Evolutionary conservation across 1,140 invertebrate species (phyloP), one percentile per base, ranked within the genome.

Genomic region (Drosophila simulans): DNA sequence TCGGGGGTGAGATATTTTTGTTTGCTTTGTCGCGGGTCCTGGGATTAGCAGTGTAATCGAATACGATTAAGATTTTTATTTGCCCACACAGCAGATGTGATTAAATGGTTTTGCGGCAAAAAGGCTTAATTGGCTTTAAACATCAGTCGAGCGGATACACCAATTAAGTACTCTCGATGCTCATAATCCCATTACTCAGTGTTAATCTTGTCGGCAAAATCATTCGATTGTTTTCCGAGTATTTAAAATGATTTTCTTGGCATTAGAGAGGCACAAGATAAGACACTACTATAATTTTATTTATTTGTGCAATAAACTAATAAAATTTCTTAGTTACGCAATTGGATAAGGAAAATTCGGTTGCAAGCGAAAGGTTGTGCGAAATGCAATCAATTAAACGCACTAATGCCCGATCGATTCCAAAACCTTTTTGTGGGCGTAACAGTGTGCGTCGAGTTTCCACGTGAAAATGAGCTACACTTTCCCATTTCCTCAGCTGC

Each of bases 321-420:
- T 12, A 39, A 39, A 63, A 65, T 79, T 82, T 86, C 70, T 82
- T 86, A 82, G 79, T 88, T 63, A 76, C 83, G 79, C 77, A 83
- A 80, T 63, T 66, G 81, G 55, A 65, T 63, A 43, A 39, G 45
- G 43, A 56, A 80, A 74, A 46, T 69, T 25, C 22, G 25, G 25
- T 52, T 10, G 55, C 7, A 43, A 45, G 51, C 27, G 48, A 77
- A 80, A 79, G 82, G 62, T 56, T 62, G 63, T 60, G 69, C 53
- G 55, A 89, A 84, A 89, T 89, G 71, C 80, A 89, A 89, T 89
- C 89, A 89, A 89, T 90, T 89, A 84, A 89, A 89, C 68, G 59
- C n/a, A n/a, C n/a, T n/a, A n/a, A n/a, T n/a, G n/a, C 46, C 22
- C 25, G 25, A n/a, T 34, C 51, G 52, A 17, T 51, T 46, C 31